Evolutionary conservation across 2,113 vertebrate species (phyloP), one percentile per base, ranked within the genome.

Genomic region (Vulpes vulpes): DNA sequence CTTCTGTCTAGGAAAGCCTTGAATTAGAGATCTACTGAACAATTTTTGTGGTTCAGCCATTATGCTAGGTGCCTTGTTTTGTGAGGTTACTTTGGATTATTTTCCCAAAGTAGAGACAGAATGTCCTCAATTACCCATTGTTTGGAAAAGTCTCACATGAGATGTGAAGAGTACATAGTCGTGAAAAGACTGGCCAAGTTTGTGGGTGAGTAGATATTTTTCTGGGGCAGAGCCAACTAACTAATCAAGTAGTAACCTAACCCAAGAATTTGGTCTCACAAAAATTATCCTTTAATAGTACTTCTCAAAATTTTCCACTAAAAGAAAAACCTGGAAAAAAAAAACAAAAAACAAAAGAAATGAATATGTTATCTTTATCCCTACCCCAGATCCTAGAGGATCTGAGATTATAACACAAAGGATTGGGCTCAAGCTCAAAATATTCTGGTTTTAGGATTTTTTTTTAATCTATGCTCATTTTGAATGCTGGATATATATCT

Each of bases 251-350:
- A 83, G 30, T 95, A 96, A 95, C 71, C 64, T 80, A 95, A 76
- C 19, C 64, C 57, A 95, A 90, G 89, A 95, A 94, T 69, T 53
- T 43, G 30, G 67, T 84, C 89, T 92, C 73, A 90, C 38, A 78
- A 94, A 90, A 87, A 62, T 69, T 55, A 89, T 62, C 59, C 53
- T 93, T 60, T 59, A 71, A 76, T 87, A 49, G n/a, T 30, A 16
- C 38, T 92, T 92, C 81, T 92, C 53, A 91, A 95, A 94, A 82
- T 80, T 97, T 96, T 92, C 79, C 92, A 87, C 83, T 79, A 87
- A 92, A 92, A 51, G 43, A 10, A 89, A 94, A 73, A 32, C 11
- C 69, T 84, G 49, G 71, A 38, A 64, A 60, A 51, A 35, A 35
- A 78, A 65, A 43, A 49, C 8, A 14, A 12, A 73, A 22, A 69